These are phyloP conservation scores for Eidolon helvum DNA, from an alignment of 2,113 vertebrate genomes.

Conservation along the genomic window DNA sequence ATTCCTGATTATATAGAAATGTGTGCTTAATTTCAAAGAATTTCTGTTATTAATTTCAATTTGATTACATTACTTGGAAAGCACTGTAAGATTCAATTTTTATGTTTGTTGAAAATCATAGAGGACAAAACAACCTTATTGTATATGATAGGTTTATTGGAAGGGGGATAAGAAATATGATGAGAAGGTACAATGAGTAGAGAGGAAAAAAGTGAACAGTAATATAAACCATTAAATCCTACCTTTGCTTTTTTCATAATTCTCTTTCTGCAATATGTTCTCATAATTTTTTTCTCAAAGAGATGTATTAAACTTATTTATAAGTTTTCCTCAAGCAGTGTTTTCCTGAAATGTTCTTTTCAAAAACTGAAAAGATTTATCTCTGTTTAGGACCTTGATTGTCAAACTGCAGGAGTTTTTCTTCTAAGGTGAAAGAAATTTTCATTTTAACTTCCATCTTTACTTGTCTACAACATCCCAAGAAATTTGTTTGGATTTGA, in stretches of 20 bases:
- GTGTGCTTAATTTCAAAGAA: not conserved
- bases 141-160: not conserved
- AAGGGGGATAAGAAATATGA: not conserved
- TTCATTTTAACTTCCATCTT: not conserved
- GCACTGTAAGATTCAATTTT: not conserved
- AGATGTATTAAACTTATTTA: constrained; percentile 21
- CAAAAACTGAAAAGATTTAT: constrained; percentile 5
- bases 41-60: not conserved
- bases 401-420: not conserved
- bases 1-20: not conserved
- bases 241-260: constrained; percentile 8
- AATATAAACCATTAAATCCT: constrained; percentile 17
- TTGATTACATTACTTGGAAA: not conserved
- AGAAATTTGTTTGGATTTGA: constrained; percentile 26
- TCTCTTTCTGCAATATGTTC: constrained; percentile 39
- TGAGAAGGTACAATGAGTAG: not conserved
- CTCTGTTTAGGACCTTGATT: constrained; percentile 19
- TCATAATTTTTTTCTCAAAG: constrained; percentile 25
- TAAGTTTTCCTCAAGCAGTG: constrained; percentile 8
- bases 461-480: constrained; percentile 8
- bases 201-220: not conserved
- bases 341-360: constrained; percentile 48
- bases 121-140: not conserved
- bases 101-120: not conserved
- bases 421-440: constrained; percentile 25